Evolutionary conservation across 1,140 invertebrate species (phyloP), one percentile per base, ranked within the genome.

Genomic region (Metaphire vulgaris): DNA sequence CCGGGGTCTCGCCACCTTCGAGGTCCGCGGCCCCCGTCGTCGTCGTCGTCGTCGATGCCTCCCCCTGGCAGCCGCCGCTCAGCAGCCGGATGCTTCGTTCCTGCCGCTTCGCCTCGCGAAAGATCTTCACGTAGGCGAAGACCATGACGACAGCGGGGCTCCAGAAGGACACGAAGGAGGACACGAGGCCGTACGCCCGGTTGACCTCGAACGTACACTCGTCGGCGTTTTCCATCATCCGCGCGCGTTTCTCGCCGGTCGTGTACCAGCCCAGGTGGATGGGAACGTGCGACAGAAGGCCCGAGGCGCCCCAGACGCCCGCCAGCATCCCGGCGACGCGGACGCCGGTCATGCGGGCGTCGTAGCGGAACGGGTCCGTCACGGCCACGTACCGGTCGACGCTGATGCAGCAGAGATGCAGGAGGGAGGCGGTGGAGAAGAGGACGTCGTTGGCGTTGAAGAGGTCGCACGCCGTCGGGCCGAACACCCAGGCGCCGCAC

Each of bases 111-210:
- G 95, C 95, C 85, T 96, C 94, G 76, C 90, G 90, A 85, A 94
- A 97, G 84, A 97, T 96, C 21, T 81, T 82, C 30, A 82, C 74
- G 81, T 98, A 98, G 2, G 94, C 95, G 82, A 94, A 92, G 76
- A 94, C 90, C 95, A 98, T 97, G 72, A 97, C 95, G 32, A 92
- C 91, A 83, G 93, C 94, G 0, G 96, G 96, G 83, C 96, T 96
- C 95, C 95, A 98, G 83, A 97, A 97, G 0, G 94, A 96, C 82
- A 98, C 94, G 67, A 92, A 92, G 73, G 94, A 96, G 15, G 94
- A 97, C 71, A 97, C 89, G 29, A 96, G 89, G 1, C 93, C 93
- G 84, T 97, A 98, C 14, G 90, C 89, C 85, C 91, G 91, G 87
- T 97, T 97, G 76, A 97, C 95, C 76, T 91, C 90, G 84, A 96